phyloP scores from a whole-genome alignment of 2,797 vertebrate genomes.

The Pogonophryne albipinna region DNA sequence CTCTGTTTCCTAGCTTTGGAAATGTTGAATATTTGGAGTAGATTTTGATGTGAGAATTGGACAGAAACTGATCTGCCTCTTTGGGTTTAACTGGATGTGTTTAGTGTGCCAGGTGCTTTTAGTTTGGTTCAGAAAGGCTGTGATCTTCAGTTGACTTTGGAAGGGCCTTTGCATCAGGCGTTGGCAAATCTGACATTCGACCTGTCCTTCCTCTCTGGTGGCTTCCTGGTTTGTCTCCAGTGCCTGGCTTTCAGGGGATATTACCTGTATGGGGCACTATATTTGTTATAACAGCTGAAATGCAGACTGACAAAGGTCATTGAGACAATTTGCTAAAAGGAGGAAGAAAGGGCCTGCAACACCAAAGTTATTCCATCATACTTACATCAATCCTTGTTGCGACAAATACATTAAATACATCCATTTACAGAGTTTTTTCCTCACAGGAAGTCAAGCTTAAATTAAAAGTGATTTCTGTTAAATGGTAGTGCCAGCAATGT shows the following conservation, averaged over 20 bases:
- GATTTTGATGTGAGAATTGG: neutral
- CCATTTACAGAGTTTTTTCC: neutral
- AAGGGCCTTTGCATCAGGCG: constrained; percentile 47
- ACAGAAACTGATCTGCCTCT: constrained; percentile 1
- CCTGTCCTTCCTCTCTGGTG: neutral
- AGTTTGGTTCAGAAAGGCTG: constrained; percentile 20
- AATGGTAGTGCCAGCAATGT: neutral
- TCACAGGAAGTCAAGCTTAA: constrained; percentile 2
- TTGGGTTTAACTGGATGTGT: constrained; percentile 3
- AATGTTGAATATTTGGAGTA: constrained; percentile 20
- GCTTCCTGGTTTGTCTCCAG: constrained; percentile 11
- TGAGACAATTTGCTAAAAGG: neutral
- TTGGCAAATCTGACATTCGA: constrained; percentile 2
- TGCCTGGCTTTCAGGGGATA: neutral
- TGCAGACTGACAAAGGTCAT: constrained; percentile 51
- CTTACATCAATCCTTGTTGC: too few species aligned
- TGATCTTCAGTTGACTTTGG: constrained; percentile 84
- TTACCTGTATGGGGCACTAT: neutral
- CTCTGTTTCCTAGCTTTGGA: constrained; percentile 14
- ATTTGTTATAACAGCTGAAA: constrained; percentile 1
- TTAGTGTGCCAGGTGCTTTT: constrained; percentile 9
- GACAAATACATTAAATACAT: neutral
- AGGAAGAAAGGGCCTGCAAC: constrained; percentile 6
- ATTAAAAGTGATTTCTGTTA: neutral
- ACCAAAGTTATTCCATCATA: neutral